A percentile compares a stretch with the other conserved stretches of the same genome.
Evolutionary conservation across 2,888 invertebrate species (phyloP).

Genomic region (Buathra laborator): DNA sequence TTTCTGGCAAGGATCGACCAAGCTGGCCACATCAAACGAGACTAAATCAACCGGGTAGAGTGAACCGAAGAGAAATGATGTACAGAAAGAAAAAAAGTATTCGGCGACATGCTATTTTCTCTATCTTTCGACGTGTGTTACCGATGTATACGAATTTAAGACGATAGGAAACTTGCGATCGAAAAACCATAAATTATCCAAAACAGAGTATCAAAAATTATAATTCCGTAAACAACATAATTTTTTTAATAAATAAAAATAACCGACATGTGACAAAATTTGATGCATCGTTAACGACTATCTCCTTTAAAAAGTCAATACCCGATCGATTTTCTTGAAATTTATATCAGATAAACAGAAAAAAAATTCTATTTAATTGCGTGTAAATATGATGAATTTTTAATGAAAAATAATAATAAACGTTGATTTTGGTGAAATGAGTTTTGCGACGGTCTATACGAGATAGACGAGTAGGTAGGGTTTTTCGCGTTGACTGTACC

Average conservation of each 20-base stretch:
- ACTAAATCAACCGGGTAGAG: constrained; percentile 35
- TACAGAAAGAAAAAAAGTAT: background rate
- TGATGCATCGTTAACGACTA: background rate
- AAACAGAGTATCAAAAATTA: no score
- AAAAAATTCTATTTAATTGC: background rate
- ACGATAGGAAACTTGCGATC: no score
- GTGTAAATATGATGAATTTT: background rate
- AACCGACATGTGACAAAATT: background rate
- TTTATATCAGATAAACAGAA: background rate
- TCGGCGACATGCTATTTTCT: background rate
- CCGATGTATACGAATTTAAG: background rate
- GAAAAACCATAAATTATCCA: no score
- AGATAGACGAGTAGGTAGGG: constrained; percentile 68
- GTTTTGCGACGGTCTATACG: constrained; percentile 77
- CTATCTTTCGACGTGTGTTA: background rate
- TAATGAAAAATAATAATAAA: constrained; percentile 16
- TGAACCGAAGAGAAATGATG: background rate
- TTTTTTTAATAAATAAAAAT: no score
- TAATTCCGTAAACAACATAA: no score
- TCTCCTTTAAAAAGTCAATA: background rate
- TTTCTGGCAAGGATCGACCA: constrained; percentile 76
- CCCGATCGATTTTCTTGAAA: background rate
- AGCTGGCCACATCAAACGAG: constrained; percentile 45
- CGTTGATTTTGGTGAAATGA: constrained; percentile 22
- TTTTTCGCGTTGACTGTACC: constrained; percentile 84